phyloP scores from a whole-genome alignment of 2,113 vertebrate genomes.

The Taxidea taxus region DNA sequence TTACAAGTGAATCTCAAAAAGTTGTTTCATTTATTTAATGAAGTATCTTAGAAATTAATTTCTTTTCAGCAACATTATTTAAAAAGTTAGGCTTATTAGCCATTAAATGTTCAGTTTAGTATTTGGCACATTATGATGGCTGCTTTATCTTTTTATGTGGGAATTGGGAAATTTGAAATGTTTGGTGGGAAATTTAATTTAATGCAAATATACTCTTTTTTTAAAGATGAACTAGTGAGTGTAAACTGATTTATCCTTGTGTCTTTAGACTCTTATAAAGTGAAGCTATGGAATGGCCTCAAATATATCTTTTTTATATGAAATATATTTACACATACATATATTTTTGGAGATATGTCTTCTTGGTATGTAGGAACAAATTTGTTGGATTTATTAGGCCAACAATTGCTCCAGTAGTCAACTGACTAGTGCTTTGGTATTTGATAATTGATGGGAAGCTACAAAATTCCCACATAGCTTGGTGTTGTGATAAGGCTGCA shows the following conservation, averaged over 20 bases:
- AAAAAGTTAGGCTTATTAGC: background rate
- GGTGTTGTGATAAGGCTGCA: slow-evolving; percentile 13
- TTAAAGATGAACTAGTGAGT: background rate
- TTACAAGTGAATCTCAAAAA: background rate
- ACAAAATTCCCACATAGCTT: slow-evolving; percentile 46
- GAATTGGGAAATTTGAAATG: background rate
- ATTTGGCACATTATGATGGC: background rate
- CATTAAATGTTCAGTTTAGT: background rate
- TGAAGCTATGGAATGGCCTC: background rate
- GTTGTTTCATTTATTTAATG: background rate
- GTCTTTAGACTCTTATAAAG: background rate
- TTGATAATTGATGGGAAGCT: slow-evolving; percentile 42
- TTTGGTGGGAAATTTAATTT: background rate
- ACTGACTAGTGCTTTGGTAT: background rate
- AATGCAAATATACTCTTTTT: background rate
- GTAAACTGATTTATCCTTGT: background rate
- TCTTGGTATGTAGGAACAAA: slow-evolving; percentile 3
- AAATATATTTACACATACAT: background rate
- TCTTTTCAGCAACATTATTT: background rate
- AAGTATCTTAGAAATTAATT: background rate
- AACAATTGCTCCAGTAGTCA: background rate
- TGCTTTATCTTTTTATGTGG: background rate
- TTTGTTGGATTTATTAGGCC: slow-evolving; percentile 27
- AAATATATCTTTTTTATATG: background rate
- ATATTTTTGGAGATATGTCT: background rate